Percentiles rank a stretch among this genome's conserved stretches.
Evolutionary conservation across 30 jellyfish, hydroid and myxozoan genomes (phyloP).

Genomic region (Pseudorhiza aurosa): DNA sequence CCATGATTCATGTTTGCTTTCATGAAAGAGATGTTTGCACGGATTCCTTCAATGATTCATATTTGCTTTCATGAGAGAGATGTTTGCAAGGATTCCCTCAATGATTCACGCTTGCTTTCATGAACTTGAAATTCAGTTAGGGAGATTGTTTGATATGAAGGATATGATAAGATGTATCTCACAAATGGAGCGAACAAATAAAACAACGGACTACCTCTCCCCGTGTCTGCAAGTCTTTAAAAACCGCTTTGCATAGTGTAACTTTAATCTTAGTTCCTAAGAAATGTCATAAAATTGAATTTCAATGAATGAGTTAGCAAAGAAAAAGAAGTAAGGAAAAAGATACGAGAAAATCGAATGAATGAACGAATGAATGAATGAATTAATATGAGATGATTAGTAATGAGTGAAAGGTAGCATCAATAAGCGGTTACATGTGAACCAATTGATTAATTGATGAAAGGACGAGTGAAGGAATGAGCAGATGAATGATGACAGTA

Average conservation of each 20-base stretch:
- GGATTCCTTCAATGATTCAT: too few species aligned
- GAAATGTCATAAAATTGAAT: neutral
- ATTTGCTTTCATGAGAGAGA: too few species aligned
- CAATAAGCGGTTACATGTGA: too few species aligned
- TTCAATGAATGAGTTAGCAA: neutral
- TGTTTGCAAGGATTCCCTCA: too few species aligned
- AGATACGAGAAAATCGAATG: neutral
- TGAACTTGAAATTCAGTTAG: too few species aligned
- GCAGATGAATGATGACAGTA: neutral
- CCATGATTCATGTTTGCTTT: too few species aligned
- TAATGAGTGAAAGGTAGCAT: too few species aligned
- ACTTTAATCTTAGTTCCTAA: slow-evolving; percentile 72
- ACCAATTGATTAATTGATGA: neutral
- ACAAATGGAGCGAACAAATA: neutral
- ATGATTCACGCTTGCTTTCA: too few species aligned
- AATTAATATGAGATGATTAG: neutral
- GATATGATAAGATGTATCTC: too few species aligned
- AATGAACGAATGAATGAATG: neutral
- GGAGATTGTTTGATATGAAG: too few species aligned
- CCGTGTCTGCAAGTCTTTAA: slow-evolving; percentile 78
- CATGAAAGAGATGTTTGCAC: too few species aligned
- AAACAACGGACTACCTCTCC: slow-evolving; percentile 46
- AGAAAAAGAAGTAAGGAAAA: neutral
- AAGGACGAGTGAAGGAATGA: neutral
- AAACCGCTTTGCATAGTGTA: slow-evolving; percentile 73